Base-by-base conservation (phyloP, 2,797 vertebrate genomes). In the Schizopygopsis malacanthus region DNA sequence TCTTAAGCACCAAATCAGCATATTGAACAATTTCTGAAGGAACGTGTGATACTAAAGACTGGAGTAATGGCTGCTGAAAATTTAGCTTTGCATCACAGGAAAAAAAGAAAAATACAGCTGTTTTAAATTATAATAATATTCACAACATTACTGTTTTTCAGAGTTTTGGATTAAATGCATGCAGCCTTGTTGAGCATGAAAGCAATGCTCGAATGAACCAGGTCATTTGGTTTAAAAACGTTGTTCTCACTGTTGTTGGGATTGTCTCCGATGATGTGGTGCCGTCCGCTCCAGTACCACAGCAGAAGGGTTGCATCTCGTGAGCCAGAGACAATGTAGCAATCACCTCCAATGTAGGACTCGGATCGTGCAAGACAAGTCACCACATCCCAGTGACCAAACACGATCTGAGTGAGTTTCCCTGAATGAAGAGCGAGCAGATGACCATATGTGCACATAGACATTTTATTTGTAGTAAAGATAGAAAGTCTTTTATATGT, bases 341-440 rank as follows among this genome's bases (percentile, higher is more conserved):
- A 99, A 89, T 99, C 98, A 1, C 98, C 98, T 11, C 98, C 98
- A 0, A 99, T 99, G 92, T 99, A 99, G 8, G 98, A 99, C 92
- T 99, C 98, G 0, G 98, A 99, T 85, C 98, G 93, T 80, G 98
- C 98, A 90, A 99, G 92, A 92, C 98, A 99, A 0, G 98, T 99
- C 92, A 99, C 98, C 4, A 99, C 98, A 45, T 99, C 98, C 98
- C 98, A 99, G 92, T 99, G 98, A 89, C 98, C 98, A 81, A 99
- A 99, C 22, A 99, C 98, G 8, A 99, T 99, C 94, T 99, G 98
- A 88, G 98, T 99, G 89, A 99, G 93, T 89, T 99, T 99, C 73
- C 98, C 98, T 99, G 91, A 43, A 87, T 52, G 85, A n/a, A 82
- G 11, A 39, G 90, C 81, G 72, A 84, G 20, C 9, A 33, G 37